phyloP scores from a whole-genome alignment of 1,140 invertebrate species.

The Hylaeus anthracinus region DNA sequence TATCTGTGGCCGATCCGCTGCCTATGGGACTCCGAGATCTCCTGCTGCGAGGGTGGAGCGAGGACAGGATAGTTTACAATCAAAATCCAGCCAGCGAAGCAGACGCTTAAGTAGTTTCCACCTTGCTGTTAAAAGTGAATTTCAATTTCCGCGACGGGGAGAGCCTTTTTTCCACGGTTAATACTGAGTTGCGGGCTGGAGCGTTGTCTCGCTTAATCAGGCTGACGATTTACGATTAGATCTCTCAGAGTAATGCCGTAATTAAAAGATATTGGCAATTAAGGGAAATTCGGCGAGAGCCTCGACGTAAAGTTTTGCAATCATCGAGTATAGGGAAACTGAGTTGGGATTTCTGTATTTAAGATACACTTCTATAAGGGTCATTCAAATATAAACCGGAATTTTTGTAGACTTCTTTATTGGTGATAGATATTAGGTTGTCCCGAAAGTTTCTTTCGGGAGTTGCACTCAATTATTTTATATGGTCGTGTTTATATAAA shows the following conservation, averaged over 20 bases:
- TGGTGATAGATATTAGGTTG: too few species aligned
- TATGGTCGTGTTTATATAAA: too few species aligned
- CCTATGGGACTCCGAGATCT: constrained; percentile 39
- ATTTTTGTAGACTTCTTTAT: too few species aligned
- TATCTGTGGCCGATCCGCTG: constrained; percentile 52
- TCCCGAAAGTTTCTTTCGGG: too few species aligned
- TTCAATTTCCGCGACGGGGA: constrained; percentile 53
- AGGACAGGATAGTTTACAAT: constrained; percentile 63
- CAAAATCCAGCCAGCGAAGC: constrained; percentile 58
- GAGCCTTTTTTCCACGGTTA: constrained; percentile 23
- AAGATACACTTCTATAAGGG: too few species aligned
- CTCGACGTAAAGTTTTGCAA: neutral
- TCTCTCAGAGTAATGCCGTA: neutral
- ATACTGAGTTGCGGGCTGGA: constrained; percentile 10
- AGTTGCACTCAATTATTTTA: too few species aligned
- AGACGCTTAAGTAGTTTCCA: constrained; percentile 60
- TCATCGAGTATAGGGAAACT: neutral
- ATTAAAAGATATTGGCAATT: constrained; percentile 18
- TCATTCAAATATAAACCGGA: too few species aligned
- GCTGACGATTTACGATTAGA: neutral
- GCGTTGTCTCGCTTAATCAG: constrained; percentile 12
- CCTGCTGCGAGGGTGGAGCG: neutral
- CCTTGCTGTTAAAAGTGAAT: constrained; percentile 56
- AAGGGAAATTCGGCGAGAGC: neutral
- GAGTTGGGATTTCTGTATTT: neutral